A percentile compares a stretch with the other conserved stretches of the same genome.
These are phyloP conservation scores for Seriola aureovittata DNA, from an alignment of 2,113 vertebrate genomes.

Conservation along the genomic window DNA sequence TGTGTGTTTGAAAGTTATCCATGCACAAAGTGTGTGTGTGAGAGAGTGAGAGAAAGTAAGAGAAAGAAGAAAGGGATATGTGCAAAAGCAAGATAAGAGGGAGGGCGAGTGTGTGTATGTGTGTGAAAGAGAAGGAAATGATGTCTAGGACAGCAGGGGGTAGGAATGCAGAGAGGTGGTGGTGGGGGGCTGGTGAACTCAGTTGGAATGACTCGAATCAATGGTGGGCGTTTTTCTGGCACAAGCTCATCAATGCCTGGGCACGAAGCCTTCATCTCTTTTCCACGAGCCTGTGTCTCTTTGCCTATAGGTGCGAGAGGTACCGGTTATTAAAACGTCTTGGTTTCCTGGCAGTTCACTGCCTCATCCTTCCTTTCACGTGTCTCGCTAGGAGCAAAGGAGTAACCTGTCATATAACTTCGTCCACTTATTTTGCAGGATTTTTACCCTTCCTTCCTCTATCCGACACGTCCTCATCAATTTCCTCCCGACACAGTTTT, in stretches of 20 bases:
- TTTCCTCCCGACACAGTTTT: neutral
- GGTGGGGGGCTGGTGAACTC: neutral
- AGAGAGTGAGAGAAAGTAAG: neutral
- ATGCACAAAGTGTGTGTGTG: slow-evolving; percentile 4
- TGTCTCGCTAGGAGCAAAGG: slow-evolving; percentile 39
- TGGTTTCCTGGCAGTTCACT: slow-evolving; percentile 47
- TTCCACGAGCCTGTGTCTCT: slow-evolving; percentile 3
- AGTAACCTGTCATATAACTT: slow-evolving; percentile 45
- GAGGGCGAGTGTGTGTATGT: slow-evolving; percentile 8
- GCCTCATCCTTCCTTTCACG: slow-evolving; percentile 28
- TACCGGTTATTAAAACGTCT: slow-evolving; percentile 35
- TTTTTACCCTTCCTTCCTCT: slow-evolving; percentile 1
- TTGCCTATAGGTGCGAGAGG: slow-evolving; percentile 47
- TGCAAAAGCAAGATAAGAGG: slow-evolving; percentile 63
- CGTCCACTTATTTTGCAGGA: neutral
- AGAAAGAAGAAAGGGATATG: slow-evolving; percentile 42
- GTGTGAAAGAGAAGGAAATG: slow-evolving; percentile 18
- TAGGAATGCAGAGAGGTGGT: slow-evolving; percentile 46
- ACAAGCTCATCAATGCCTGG: slow-evolving; percentile 25
- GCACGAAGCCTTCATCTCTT: slow-evolving; percentile 27
- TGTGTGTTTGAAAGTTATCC: neutral
- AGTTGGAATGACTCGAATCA: slow-evolving; percentile 42
- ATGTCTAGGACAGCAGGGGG: slow-evolving; percentile 40
- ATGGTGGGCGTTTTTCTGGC: slow-evolving; percentile 62
- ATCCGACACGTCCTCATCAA: neutral